Evolutionary conservation across 2,797 vertebrate genomes (phyloP).

Genomic region (Acanthurus lineatus): DNA sequence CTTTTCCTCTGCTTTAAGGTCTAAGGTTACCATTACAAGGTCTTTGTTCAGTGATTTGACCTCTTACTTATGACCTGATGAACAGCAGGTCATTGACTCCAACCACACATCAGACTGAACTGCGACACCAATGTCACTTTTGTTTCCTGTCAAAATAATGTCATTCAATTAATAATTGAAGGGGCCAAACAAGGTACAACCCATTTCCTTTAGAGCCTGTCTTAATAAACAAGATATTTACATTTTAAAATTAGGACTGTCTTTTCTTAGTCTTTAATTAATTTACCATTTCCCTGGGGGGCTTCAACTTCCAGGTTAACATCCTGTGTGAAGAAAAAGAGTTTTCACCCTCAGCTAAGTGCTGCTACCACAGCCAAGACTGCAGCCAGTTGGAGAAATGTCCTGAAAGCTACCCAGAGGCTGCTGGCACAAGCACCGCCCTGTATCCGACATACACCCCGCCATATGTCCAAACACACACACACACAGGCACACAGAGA

Average conservation of each 20-base stretch:
- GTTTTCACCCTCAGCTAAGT: slow-evolving; percentile 66
- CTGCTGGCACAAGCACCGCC: slow-evolving; percentile 73
- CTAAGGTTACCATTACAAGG: not conserved
- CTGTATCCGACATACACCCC: slow-evolving; percentile 68
- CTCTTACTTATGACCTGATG: not conserved
- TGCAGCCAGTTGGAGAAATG: slow-evolving; percentile 74
- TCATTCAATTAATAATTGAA: slow-evolving; percentile 9
- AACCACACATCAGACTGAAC: not conserved
- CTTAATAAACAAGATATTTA: slow-evolving; percentile 43
- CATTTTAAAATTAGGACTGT: slow-evolving; percentile 40
- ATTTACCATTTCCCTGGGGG: slow-evolving; percentile 28
- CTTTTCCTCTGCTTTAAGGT: not conserved
- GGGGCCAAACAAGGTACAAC: slow-evolving; percentile 2
- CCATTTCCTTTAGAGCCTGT: slow-evolving; percentile 17
- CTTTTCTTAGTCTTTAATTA: slow-evolving; percentile 64
- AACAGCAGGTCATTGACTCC: not conserved
- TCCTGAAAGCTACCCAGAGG: slow-evolving; percentile 80
- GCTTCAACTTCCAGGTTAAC: slow-evolving; percentile 42
- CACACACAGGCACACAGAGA: not conserved
- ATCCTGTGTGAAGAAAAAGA: slow-evolving; percentile 47
- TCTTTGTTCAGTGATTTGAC: not conserved
- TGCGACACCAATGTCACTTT: not conserved
- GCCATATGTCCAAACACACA: slow-evolving; percentile 76
- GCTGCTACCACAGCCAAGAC: slow-evolving; percentile 61
- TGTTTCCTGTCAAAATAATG: not conserved